phyloP scores from a whole-genome alignment of 2,888 invertebrate genomes.

The Eudemis profundana region DNA sequence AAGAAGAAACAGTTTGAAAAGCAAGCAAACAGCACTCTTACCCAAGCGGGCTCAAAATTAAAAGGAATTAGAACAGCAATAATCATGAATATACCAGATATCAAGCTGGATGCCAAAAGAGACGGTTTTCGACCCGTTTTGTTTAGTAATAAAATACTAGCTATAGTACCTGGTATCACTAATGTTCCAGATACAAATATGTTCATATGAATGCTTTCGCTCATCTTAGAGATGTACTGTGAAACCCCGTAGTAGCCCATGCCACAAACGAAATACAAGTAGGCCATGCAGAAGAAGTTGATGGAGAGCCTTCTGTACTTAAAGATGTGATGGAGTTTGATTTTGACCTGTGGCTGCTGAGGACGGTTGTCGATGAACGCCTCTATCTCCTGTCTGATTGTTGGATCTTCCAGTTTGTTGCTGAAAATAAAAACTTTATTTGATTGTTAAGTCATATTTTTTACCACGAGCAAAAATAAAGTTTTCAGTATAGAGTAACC shows the following conservation, averaged over 20 bases:
- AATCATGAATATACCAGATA: slow-evolving; percentile 69
- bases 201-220: slow-evolving; percentile 91
- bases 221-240: slow-evolving; percentile 90
- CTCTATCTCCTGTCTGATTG: slow-evolving; percentile 62
- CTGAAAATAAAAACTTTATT: too few relatives aligned
- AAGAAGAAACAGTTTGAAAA: slow-evolving; percentile 91
- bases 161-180: slow-evolving; percentile 87
- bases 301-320: slow-evolving; percentile 80
- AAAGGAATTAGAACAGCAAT: slow-evolving; percentile 60
- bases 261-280: slow-evolving; percentile 91
- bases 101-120: slow-evolving; percentile 82
- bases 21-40: slow-evolving; percentile 86
- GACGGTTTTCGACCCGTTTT: slow-evolving; percentile 86
- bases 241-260: slow-evolving; percentile 94
- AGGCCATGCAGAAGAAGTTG: slow-evolving; percentile 88
- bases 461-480: too few relatives aligned
- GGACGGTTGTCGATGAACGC: background rate
- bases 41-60: slow-evolving; percentile 61
- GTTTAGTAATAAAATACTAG: slow-evolving; percentile 85
- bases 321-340: slow-evolving; percentile 69
- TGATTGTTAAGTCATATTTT: background rate
- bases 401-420: slow-evolving; percentile 54
- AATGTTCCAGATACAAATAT: slow-evolving; percentile 89
- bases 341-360: slow-evolving; percentile 52
- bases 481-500: too few relatives aligned